Base-by-base conservation (phyloP, 2,888 invertebrate species). In the Hoplodrina ambigua region DNA sequence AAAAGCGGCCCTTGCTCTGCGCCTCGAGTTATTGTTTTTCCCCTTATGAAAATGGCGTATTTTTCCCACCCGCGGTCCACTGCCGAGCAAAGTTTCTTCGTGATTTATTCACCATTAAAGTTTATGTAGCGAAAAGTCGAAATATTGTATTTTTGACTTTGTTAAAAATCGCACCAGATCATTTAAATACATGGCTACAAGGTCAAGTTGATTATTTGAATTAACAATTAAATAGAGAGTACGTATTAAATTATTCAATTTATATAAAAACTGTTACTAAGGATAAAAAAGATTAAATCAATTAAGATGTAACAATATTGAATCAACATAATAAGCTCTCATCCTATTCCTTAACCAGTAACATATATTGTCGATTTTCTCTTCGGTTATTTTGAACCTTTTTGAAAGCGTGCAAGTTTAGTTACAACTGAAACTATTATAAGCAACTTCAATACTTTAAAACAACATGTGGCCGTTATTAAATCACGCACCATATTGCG, bases 1-100 rank as follows among this genome's bases (percentile, higher is more conserved):
- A 93, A 94, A 94, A 92, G 90, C 93, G 92, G 91, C 91, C 94
- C 93, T 91, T 91, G 92, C 90, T 90, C 92, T 86, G 85, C 90
- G 90, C 92, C 91, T 90, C 90, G 87, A 91, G 92, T 94, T 94
- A 94, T 94, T 94, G 94, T 94, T 94, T 94, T 92, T 92, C 91
- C 91, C 91, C 92, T 94, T 94, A 94, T 92, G 94, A 94, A 94
- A 94, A 93, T 90, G 87, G 90, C 90, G 89, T 89, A 92, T 92
- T 93, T 93, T 92, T 91, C 90, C 86, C 89, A 86, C 88, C 84
- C 89, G 86, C 89, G 83, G 89, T 89, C 90, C 90, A 89, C 87
- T 90, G 90, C 85, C 87, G 81, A 89, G 86, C 88, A 85, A 90
- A 92, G 86, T 92, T 92, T 89, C 82, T 79, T 81, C 78, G 85